Conservation (phyloP, 2,797 vertebrate genomes). For the Lemur catta region DNA sequence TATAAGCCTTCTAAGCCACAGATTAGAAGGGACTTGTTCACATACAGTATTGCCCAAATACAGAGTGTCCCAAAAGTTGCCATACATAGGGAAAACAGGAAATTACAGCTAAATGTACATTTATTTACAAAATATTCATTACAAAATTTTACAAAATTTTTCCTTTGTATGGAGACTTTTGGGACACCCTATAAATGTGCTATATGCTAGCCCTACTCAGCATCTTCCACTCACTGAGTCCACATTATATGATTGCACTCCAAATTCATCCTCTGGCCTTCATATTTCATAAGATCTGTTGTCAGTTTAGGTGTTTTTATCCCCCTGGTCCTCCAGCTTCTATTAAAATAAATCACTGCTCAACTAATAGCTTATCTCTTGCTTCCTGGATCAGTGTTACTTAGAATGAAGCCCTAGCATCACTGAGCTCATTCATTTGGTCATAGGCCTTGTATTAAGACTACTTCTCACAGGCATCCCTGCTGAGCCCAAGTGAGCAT, state of each 20-base stretch:
- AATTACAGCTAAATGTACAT: no score
- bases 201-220: neutral
- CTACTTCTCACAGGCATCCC: neutral
- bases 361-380: neutral
- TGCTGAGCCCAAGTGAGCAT: neutral
- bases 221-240: neutral
- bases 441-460: neutral
- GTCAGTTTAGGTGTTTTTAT: neutral
- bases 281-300: neutral
- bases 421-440: neutral
- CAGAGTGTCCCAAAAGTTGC: no score
- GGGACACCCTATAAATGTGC: neutral
- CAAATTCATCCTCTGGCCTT: neutral
- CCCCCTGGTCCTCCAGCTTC: neutral
- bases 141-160: no score
- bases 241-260: neutral
- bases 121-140: no score
- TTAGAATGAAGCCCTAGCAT: neutral
- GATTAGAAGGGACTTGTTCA: neutral
- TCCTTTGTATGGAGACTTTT: no score
- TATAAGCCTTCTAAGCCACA: neutral
- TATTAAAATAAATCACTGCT: neutral
- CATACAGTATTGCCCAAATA: neutral
- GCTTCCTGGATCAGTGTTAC: neutral
- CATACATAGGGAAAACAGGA: no score